Evolutionary conservation across 2,888 invertebrate species (phyloP).

Genomic region (Drosophila fulvimacula): DNA sequence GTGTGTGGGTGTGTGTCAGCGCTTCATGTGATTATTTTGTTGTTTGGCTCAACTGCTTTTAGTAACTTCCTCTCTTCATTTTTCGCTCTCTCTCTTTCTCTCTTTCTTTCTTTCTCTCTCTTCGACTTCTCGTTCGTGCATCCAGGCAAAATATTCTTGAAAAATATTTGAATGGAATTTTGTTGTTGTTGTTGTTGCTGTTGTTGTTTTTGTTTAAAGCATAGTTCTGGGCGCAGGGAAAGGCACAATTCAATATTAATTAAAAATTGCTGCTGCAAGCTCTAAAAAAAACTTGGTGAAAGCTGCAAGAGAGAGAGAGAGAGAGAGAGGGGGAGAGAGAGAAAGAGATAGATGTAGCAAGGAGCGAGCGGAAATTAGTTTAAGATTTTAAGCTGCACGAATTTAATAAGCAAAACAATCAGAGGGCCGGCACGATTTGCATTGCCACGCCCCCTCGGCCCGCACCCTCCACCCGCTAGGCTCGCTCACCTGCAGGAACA

Average conservation of each 20-base stretch:
- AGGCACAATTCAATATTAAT: conserved; percentile 80
- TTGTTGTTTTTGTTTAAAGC: conserved; percentile 48
- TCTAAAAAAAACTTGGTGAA: conserved; percentile 56
- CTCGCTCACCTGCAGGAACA: conserved; percentile 75
- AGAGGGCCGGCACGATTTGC: conserved; percentile 72
- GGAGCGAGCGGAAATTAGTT: conserved; percentile 48
- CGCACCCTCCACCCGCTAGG: conserved; percentile 13
- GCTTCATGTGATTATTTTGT: conserved; percentile 44
- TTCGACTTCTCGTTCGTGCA: conserved; percentile 29
- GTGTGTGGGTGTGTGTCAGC: conserved; percentile 39
- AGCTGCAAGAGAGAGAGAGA: conserved; percentile 49
- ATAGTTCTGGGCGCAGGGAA: conserved; percentile 68
- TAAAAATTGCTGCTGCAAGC: conserved; percentile 74
- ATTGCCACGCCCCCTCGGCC: conserved; percentile 56
- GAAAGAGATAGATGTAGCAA: conserved; percentile 1
- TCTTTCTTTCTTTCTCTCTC: conserved; percentile 3
- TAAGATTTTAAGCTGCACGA: conserved; percentile 57
- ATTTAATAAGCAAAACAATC: conserved; percentile 77
- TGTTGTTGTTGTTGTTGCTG: background rate
- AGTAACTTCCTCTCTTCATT: background rate
- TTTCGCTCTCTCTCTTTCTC: conserved; percentile 6
- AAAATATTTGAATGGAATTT: conserved; percentile 74
- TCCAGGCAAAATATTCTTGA: conserved; percentile 73
- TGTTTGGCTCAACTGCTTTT: conserved; percentile 38
- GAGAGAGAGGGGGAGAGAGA: conserved; percentile 1